Evolutionary conservation across 2,113 vertebrate species (phyloP), one percentile per base, ranked within the genome.

Genomic region (Lanius collurio): DNA sequence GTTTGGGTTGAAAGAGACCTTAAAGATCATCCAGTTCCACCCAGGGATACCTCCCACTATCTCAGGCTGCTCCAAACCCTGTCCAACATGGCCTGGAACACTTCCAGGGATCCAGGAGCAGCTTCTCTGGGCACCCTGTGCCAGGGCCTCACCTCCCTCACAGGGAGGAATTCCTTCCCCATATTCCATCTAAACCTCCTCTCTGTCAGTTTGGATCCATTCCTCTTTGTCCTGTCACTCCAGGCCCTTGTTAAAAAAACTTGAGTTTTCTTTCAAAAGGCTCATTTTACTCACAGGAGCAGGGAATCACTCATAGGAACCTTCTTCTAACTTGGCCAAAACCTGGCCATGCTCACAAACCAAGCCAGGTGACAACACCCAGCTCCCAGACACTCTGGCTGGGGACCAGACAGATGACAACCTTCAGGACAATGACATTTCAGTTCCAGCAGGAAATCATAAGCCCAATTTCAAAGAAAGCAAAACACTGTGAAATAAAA

Each of bases 391-490:
- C 31, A 7, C 52, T 24, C 44, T 85, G 90, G 82, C 82, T 30
- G 57, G 67, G 70, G 7, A 65, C 49, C 95, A 92, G 92, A 7
- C 26, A 73, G 85, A 37, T 47, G 85, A 71, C 71, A 85, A 2
- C 50, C 35, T 21, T 62, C 46, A 42, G 20, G 90, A 94, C 94
- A 92, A 94, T 23, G 75, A 57, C 46, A 74, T 70, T 63, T 71
- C 64, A 85, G 59, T 86, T 47, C 42, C 53, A 81, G 76, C 64
- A 60, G n/a, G 50, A 87, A 84, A 67, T 60, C 56, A 3, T 7
- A 18, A 73, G 23, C 37, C 59, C 8, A 3, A 2, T 70, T 79
- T 83, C 74, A 90, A 94, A 90, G 78, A 59, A 85, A 33, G 39
- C 35, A 69, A 91, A 94, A 52, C 65, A 57, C 24, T 1, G 21